Evolutionary conservation across 2,113 vertebrate genomes (phyloP).

Genomic region (Istiophorus platypterus): DNA sequence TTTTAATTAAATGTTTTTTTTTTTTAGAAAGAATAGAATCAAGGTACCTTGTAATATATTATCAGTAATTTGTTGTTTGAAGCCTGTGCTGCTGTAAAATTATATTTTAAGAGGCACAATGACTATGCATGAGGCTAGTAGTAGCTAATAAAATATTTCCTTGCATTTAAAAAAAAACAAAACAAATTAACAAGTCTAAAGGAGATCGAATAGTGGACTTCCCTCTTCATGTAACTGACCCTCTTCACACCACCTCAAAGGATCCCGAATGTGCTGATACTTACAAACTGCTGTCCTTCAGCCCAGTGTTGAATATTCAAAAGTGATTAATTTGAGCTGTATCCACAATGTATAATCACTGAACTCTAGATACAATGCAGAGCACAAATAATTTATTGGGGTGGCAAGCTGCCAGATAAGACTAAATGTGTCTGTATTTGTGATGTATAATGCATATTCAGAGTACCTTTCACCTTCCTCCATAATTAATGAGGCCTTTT

Average conservation of each 20-base stretch:
- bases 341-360: constrained; percentile 55
- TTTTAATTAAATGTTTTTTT: background rate
- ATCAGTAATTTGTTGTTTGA: background rate
- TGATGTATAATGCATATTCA: constrained; percentile 71
- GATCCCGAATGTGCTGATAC: constrained; percentile 16
- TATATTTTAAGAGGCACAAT: background rate
- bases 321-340: constrained; percentile 60
- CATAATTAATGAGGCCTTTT: constrained; percentile 69
- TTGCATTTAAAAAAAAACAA: background rate
- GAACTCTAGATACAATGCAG: constrained; percentile 48
- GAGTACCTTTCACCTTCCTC: constrained; percentile 55
- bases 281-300: constrained; percentile 46
- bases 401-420: constrained; percentile 58
- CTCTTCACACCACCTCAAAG: constrained; percentile 24
- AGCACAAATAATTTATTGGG: constrained; percentile 68
- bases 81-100: background rate
- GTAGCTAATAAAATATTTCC: constrained; percentile 2
- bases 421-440: constrained; percentile 68
- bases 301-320: constrained; percentile 44
- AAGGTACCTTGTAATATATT: background rate
- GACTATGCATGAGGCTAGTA: constrained; percentile 6
- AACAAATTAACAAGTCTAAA: constrained; percentile 26
- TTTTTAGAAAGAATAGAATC: background rate
- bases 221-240: constrained; percentile 9
- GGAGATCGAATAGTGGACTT: constrained; percentile 57